A percentile compares a stretch with the other conserved stretches of the same genome.
These are phyloP conservation scores for Centropristis striata DNA, from an alignment of 2,113 vertebrate genomes.

Conservation along the genomic window DNA sequence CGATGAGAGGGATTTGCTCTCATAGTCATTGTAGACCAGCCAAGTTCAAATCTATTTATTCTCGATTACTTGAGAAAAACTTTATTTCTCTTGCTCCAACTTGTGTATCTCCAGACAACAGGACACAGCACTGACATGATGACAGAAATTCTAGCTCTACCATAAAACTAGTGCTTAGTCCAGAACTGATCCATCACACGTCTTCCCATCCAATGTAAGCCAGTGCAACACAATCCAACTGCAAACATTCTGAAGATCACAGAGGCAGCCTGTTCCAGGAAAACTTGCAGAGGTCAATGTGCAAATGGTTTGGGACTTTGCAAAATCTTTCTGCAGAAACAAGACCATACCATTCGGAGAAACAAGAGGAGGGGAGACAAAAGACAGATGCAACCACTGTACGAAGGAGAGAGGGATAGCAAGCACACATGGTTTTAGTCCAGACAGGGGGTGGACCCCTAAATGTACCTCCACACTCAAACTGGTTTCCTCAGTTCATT, in stretches of 20 bases:
- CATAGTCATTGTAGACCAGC: conserved; percentile 56
- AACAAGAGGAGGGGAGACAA: conserved; percentile 60
- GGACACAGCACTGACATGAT: conserved; percentile 17
- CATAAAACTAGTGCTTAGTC: not conserved
- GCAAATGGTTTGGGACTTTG: conserved; percentile 56
- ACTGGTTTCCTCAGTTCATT: conserved; percentile 50
- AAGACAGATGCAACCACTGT: conserved; percentile 57
- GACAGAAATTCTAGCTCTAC: not conserved
- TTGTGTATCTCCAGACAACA: conserved; percentile 4
- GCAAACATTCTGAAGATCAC: conserved; percentile 21
- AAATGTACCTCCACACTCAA: conserved; percentile 58
- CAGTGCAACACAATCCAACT: conserved; percentile 17
- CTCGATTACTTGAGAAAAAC: not conserved
- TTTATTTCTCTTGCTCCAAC: conserved; percentile 12
- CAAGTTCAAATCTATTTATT: conserved; percentile 5
- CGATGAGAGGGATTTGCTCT: conserved; percentile 59
- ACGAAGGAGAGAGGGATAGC: conserved; percentile 35
- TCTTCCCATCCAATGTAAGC: not conserved
- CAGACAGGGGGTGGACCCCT: conserved; percentile 50
- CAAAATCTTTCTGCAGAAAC: conserved; percentile 48
- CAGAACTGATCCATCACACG: conserved; percentile 11
- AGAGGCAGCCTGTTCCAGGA: conserved; percentile 28
- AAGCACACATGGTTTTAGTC: conserved; percentile 79
- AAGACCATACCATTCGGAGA: conserved; percentile 61
- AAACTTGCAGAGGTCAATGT: conserved; percentile 52